phyloP scores from a whole-genome alignment of 2,797 vertebrate genomes.

The Eutrigla gurnardus region DNA sequence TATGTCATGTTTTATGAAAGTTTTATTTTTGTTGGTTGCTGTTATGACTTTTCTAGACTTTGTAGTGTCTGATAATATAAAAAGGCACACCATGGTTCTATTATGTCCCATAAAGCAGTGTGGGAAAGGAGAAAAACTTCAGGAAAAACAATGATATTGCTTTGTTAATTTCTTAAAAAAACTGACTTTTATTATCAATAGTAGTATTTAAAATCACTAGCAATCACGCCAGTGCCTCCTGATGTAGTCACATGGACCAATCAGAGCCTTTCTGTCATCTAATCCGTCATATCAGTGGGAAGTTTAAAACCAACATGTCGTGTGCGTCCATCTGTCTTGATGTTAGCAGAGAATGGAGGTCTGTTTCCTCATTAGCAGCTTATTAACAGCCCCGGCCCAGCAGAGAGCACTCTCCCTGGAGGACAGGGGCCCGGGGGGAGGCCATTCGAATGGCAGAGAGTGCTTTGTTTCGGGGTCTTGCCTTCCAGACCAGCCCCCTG shows the following conservation, averaged over 20 bases:
- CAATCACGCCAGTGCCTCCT: slow-evolving; percentile 2
- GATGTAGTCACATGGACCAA: slow-evolving; percentile 19
- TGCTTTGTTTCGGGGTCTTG: slow-evolving; percentile 74
- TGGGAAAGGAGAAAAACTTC: neutral
- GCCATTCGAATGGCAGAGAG: slow-evolving; percentile 63
- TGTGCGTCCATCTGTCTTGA: slow-evolving; percentile 81
- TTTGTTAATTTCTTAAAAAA: neutral
- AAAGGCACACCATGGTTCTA: neutral
- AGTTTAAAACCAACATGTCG: slow-evolving; percentile 79
- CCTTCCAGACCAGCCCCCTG: slow-evolving; percentile 70
- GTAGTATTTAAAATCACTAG: neutral
- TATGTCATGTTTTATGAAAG: neutral
- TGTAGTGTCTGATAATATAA: neutral
- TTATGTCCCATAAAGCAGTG: neutral
- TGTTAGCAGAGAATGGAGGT: slow-evolving; percentile 76
- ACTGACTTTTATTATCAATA: neutral
- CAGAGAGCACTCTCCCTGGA: slow-evolving; percentile 78
- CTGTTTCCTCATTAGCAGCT: slow-evolving; percentile 84
- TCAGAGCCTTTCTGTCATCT: slow-evolving; percentile 45
- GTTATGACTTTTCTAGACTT: neutral
- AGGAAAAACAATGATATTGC: neutral
- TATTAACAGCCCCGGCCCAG: slow-evolving; percentile 78
- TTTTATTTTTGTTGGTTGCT: neutral
- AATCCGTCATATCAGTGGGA: slow-evolving; percentile 70
- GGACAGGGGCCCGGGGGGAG: slow-evolving; percentile 60